Conservation (phyloP, 2,888 invertebrate genomes). For the Polylopha cassiicola region DNA sequence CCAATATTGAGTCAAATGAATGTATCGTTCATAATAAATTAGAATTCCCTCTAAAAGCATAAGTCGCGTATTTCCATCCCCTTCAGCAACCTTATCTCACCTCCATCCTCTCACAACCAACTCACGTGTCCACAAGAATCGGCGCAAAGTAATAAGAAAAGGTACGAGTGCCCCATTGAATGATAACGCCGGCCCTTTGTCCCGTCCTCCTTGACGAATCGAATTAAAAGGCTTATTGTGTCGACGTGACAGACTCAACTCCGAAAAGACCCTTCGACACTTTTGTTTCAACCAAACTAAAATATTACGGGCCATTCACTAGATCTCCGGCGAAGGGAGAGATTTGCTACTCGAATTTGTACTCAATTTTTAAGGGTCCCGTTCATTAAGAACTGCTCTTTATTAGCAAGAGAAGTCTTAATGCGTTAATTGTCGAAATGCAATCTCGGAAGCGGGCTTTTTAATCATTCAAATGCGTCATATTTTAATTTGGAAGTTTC, state of each 20-base stretch:
- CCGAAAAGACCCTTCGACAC: constrained; percentile 52
- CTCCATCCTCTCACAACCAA: constrained; percentile 13
- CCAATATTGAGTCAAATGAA: too few relatives aligned
- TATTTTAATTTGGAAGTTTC: constrained; percentile 60
- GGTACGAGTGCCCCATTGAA: constrained; percentile 77
- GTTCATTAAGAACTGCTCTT: constrained; percentile 75
- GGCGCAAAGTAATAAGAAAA: constrained; percentile 74
- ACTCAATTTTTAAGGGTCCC: constrained; percentile 76
- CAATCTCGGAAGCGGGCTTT: constrained; percentile 68
- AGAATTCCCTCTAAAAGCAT: too few relatives aligned
- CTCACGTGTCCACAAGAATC: constrained; percentile 58
- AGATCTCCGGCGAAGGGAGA: constrained; percentile 52
- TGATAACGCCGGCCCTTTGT: constrained; percentile 75
- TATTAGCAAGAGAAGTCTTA: constrained; percentile 71
- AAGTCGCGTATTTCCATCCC: too few relatives aligned
- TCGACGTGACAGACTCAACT: constrained; percentile 71
- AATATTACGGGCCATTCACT: constrained; percentile 76
- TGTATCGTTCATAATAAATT: too few relatives aligned
- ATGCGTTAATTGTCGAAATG: constrained; percentile 77
- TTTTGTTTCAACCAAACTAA: constrained; percentile 76
- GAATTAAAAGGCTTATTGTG: constrained; percentile 78
- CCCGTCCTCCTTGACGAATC: constrained; percentile 76
- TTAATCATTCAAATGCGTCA: constrained; percentile 69
- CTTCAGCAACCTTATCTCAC: too few relatives aligned
- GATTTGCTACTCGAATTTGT: constrained; percentile 74